Evolutionary conservation across 2,888 invertebrate genomes (phyloP), one percentile per base, ranked within the genome.

Genomic region (Amiota minor): DNA sequence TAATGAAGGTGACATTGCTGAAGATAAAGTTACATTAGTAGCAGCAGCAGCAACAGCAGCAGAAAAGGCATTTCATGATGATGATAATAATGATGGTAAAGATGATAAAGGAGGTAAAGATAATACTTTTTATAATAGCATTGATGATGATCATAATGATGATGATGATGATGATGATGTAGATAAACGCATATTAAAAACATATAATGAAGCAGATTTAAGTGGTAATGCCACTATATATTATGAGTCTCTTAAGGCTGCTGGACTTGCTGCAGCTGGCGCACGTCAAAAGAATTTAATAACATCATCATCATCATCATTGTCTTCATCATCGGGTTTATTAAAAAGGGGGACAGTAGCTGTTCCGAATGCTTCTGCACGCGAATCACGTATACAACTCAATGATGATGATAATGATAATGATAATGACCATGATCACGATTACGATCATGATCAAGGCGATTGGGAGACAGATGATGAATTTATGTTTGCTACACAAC

Each of bases 391-490:
- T 50, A 80, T 80, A 67, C 78, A 79, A 47, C 80, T 77, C 61
- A 76, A 76, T 14, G 55, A 76, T 4, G 74, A 72, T 12, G 72
- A 46, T 1, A 72, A 74, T 72, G 79, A 81, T 72, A 3, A n/a
- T 4, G 18, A 56, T 56, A 3, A 59, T 59, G 59, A 6, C 12
- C 1, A 35, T n/a, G 45, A 45, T 45, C 4, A 69, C 73, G 78
- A 16, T 64, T 74, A 79, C 53, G 84, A 81, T 12, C 84, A 88
- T 80, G 89, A 89, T 82, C 87, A 89, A 35, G 86, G 87, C 70
- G 89, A 89, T 77, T 90, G 90, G 89, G 89, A 89, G 79, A 87
- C 88, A 59, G 89, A 88, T 79, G 89, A 88, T 77, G 90, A 89
- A 75, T 90, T 89, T 77, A 87, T 87, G 81, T 90, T 88, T 75